These are phyloP conservation scores for Hybognathus amarus DNA, from an alignment of 2,797 vertebrate species.

Conservation along the genomic window DNA sequence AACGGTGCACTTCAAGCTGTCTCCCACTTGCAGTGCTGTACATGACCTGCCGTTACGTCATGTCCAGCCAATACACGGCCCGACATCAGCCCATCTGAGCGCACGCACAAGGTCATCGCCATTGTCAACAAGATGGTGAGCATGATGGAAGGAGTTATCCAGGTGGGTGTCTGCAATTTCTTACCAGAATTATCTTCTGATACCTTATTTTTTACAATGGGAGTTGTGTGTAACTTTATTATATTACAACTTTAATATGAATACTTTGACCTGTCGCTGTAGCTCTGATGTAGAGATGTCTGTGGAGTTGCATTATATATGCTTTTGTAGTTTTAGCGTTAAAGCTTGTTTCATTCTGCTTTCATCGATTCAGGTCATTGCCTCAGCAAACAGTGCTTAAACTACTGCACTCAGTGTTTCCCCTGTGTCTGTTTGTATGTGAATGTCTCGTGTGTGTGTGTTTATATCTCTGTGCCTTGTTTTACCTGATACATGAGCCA, in stretches of 20 bases:
- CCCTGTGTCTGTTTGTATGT: conserved; percentile 30
- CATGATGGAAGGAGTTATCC: conserved; percentile 99
- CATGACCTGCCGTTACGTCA: conserved; percentile 95
- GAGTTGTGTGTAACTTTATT: not conserved
- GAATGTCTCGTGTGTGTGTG: not conserved
- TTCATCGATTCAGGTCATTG: conserved; percentile 40
- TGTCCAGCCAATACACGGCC: conserved; percentile 90
- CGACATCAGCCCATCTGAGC: conserved; percentile 89
- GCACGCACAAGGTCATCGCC: conserved; percentile 94
- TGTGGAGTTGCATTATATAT: not conserved
- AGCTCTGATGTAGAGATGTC: conserved; percentile 1
- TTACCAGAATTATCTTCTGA: not conserved
- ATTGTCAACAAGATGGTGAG: conserved; percentile 99
- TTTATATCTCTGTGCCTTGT: conserved; percentile 34
- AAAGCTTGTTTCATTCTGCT: conserved; percentile 20
- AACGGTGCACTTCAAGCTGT: conserved; percentile 97
- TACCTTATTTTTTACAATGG: not conserved
- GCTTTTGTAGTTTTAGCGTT: conserved; percentile 31
- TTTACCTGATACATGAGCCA: conserved; percentile 28
- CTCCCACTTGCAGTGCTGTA: conserved; percentile 95
- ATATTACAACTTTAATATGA: not conserved
- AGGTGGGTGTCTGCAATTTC: conserved; percentile 82
- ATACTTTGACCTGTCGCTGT: not conserved
- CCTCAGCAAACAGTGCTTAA: conserved; percentile 25
- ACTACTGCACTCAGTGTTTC: conserved; percentile 29